Evolutionary conservation across 2,888 invertebrate species (phyloP), one percentile per base, ranked within the genome.

Genomic region (Drosophila longiperda): DNA sequence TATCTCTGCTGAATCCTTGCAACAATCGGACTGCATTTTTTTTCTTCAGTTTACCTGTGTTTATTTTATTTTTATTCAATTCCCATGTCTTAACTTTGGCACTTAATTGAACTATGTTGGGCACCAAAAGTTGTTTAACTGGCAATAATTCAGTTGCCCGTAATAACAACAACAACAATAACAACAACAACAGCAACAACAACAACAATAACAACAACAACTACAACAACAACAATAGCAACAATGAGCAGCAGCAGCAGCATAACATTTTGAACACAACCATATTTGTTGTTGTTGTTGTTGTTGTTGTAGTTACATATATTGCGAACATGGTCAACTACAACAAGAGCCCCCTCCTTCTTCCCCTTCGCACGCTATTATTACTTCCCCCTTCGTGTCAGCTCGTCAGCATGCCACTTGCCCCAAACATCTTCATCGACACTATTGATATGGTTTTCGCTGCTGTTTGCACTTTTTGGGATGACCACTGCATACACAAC

Each of bases 381-480:
- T 0, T 6, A 3, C 20, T n/a, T n/a, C 4, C 12, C 12, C 33
- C 5, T 29, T 11, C 38, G 23, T 8, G 23, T 45, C n/a, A 8
- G 23, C 15, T 23, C 45, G 45, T 7, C n/a, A 34, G 9, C n/a
- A n/a, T 12, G 36, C 60, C 45, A 45, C 36, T 23, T 33, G 59
- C 40, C 45, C 53, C 61, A 70, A 61, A 61, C 82, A 76, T 80
- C 85, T 78, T 78, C 82, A 78, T 77, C 73, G 76, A 73, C 76
- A 85, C 81, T 73, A 84, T 85, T 84, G 88, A 84, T 84, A 84
- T 84, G 79, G 71, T 73, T 84, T 79, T 74, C 80, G 82, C 84
- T 80, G 75, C 80, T 84, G 87, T 74, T 75, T 80, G 85, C 87
- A 82, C 68, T 72, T 83, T 80, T 73, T 70, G 63, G 55, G 55